phyloP scores from a whole-genome alignment of 2,888 invertebrate species.

The Drosophila diplacantha region DNA sequence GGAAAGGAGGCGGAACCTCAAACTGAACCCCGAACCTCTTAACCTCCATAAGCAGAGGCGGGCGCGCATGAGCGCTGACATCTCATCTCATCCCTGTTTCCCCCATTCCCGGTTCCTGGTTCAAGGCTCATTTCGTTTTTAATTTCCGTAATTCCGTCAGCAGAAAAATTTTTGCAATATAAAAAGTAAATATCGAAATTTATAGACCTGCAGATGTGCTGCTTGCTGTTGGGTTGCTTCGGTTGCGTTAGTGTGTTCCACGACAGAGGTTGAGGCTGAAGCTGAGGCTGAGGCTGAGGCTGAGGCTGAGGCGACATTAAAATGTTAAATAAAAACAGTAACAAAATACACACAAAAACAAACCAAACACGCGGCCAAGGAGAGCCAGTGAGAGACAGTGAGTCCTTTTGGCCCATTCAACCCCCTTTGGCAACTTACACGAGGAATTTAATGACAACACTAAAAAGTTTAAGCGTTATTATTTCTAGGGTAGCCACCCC shows the following conservation, averaged over 20 bases:
- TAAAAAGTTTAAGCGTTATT: conserved; percentile 78
- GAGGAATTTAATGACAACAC: conserved; percentile 78
- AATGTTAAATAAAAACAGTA: conserved; percentile 75
- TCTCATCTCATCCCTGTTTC: conserved; percentile 1
- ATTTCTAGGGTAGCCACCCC: conserved; percentile 75
- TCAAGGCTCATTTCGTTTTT: conserved; percentile 76
- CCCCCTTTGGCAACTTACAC: conserved; percentile 70
- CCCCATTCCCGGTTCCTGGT: conserved; percentile 39
- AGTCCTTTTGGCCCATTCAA: conserved; percentile 6
- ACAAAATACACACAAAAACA: conserved; percentile 55
- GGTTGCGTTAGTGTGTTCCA: conserved; percentile 20
- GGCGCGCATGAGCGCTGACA: conserved; percentile 63
- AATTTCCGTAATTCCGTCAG: conserved; percentile 78
- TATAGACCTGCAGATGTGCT: conserved; percentile 76
- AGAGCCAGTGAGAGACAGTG: conserved; percentile 13
- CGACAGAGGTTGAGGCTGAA: conserved; percentile 32
- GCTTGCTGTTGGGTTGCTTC: neutral
- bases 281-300: conserved; percentile 3
- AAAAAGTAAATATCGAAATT: conserved; percentile 78
- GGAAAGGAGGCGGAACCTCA: conserved; percentile 38
- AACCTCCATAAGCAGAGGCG: conserved; percentile 18
- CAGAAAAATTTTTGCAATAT: conserved; percentile 78
- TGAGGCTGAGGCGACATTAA: conserved; percentile 71
- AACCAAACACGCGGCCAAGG: conserved; percentile 48
- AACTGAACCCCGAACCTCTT: conserved; percentile 36